Percentiles rank a stretch among this genome's conserved stretches.
These are phyloP conservation scores for Otolemur crassicaudatus DNA, from an alignment of 2,797 vertebrate genomes.

Conservation along the genomic window DNA sequence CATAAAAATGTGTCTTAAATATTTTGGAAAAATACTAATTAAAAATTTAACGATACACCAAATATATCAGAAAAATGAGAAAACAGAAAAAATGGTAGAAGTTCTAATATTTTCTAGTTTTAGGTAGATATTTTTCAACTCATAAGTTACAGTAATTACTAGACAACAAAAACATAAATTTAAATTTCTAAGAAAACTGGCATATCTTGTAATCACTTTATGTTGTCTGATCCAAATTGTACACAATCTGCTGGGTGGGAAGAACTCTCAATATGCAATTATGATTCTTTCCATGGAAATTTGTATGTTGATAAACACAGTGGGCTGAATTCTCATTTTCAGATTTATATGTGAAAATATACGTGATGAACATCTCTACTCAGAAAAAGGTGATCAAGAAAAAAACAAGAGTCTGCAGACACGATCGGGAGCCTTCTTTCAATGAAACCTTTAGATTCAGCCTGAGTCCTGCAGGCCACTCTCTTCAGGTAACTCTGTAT, in stretches of 20 bases:
- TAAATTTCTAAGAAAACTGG: neutral
- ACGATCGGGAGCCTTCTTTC: slow-evolving; percentile 98
- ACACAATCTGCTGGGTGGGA: neutral
- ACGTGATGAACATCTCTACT: slow-evolving; percentile 97
- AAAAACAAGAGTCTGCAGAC: slow-evolving; percentile 97
- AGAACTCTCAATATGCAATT: neutral
- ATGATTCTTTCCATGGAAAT: neutral
- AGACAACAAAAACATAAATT: neutral
- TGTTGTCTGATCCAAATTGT: slow-evolving; percentile 1
- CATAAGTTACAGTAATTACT: neutral
- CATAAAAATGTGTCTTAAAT: neutral
- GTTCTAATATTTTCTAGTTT: neutral
- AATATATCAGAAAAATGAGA: slow-evolving; percentile 9
- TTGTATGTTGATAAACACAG: neutral
- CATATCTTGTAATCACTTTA: neutral
- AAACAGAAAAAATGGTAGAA: neutral
- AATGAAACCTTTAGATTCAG: slow-evolving; percentile 98
- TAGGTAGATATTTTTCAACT: neutral
- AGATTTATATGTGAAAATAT: slow-evolving; percentile 98
- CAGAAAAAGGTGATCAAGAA: slow-evolving; percentile 99
- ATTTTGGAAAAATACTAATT: neutral
- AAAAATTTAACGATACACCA: neutral
- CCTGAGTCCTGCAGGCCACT: slow-evolving; percentile 97
- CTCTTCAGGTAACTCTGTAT: slow-evolving; percentile 93
- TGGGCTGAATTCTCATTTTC: slow-evolving; percentile 75